Conservation (phyloP, 2,888 invertebrate species). For the Hermaeophaga mercurialis region DNA sequence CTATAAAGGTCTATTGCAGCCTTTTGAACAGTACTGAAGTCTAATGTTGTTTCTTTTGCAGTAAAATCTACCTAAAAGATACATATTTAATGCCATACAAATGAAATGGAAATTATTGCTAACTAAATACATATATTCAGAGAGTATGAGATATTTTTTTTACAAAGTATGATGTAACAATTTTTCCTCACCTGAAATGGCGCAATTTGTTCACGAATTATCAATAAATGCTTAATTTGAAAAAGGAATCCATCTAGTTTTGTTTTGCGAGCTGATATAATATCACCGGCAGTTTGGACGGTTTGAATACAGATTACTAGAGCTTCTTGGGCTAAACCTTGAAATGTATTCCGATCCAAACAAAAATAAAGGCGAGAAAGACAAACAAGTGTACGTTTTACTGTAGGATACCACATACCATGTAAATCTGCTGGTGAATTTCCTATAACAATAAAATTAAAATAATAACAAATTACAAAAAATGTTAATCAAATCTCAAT, state of each 20-base stretch:
- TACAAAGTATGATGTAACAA: too few species aligned
- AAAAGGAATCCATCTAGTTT: constrained; percentile 95
- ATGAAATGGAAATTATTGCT: too few species aligned
- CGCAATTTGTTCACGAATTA: constrained; percentile 95
- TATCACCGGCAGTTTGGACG: constrained; percentile 78
- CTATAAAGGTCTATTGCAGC: constrained; percentile 79
- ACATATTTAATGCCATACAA: too few species aligned
- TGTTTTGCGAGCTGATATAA: constrained; percentile 75
- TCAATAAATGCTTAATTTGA: constrained; percentile 95
- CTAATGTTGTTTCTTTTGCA: constrained; percentile 89
- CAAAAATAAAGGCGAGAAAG: constrained; percentile 91
- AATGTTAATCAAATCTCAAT: too few species aligned
- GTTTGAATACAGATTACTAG: constrained; percentile 91
- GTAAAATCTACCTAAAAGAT: constrained; percentile 70
- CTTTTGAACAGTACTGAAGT: constrained; percentile 90
- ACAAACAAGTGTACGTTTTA: constrained; percentile 91
- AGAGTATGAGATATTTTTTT: too few species aligned
- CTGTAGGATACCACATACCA: constrained; percentile 99
- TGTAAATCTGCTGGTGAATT: constrained; percentile 79
- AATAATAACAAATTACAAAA: too few species aligned
- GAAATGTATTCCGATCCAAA: constrained; percentile 93
- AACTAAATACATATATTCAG: too few species aligned
- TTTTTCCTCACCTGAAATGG: constrained; percentile 84
- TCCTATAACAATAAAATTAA: constrained; percentile 34
- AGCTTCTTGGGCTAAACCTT: constrained; percentile 93